These are phyloP conservation scores for Solea senegalensis DNA, from an alignment of 2,113 vertebrate genomes.

Conservation along the genomic window DNA sequence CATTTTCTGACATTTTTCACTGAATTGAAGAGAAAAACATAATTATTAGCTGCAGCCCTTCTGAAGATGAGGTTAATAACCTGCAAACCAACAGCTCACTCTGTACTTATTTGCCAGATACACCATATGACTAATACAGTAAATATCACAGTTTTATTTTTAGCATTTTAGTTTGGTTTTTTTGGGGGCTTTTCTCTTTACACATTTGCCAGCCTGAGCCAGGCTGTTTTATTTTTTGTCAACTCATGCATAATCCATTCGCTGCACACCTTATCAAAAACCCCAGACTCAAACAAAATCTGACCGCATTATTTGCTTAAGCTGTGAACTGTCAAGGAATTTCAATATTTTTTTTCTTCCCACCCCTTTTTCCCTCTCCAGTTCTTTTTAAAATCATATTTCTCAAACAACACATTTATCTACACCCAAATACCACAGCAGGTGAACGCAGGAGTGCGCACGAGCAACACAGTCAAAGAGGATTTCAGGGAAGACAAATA, in stretches of 20 bases:
- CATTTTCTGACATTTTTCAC: too few species aligned
- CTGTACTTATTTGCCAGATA: slow-evolving; percentile 5
- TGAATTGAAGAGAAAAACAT: too few species aligned
- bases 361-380: background rate
- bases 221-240: slow-evolving; percentile 42
- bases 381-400: slow-evolving; percentile 22
- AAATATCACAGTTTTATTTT: too few species aligned
- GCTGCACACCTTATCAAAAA: slow-evolving; percentile 54
- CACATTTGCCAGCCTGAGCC: too few species aligned
- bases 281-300: slow-evolving; percentile 51
- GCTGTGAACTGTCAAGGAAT: slow-evolving; percentile 26
- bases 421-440: slow-evolving; percentile 16
- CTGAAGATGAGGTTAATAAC: background rate
- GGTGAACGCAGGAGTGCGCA: slow-evolving; percentile 13
- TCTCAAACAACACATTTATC: slow-evolving; percentile 30
- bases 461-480: slow-evolving; percentile 19
- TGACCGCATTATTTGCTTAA: slow-evolving; percentile 22
- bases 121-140: background rate
- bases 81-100: slow-evolving; percentile 7
- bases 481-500: slow-evolving; percentile 44
- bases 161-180: too few species aligned
- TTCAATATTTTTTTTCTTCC: slow-evolving; percentile 4
- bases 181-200: too few species aligned
- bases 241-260: slow-evolving; percentile 63
- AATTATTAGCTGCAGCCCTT: too few species aligned